Evolutionary conservation across 1,140 invertebrate genomes (phyloP).

Genomic region (Drosophila murphyi): DNA sequence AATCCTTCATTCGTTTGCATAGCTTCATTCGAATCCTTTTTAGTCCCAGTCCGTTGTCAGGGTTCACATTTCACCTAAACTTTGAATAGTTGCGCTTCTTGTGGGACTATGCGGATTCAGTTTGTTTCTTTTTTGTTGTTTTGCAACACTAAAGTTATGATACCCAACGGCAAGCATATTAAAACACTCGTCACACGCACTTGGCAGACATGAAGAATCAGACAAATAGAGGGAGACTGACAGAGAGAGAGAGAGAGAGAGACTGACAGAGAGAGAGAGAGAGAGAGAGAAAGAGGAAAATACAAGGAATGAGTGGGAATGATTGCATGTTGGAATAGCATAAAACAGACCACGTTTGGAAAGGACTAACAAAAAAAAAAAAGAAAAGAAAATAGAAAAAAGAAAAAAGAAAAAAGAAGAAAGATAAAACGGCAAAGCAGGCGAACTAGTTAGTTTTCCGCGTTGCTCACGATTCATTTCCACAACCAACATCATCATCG

Average conservation of each 20-base stretch:
- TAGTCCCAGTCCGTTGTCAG: too few relatives aligned
- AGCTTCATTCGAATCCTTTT: too few relatives aligned
- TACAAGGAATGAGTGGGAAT: too few relatives aligned
- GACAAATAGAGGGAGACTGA: background rate
- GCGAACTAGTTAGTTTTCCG: slow-evolving; percentile 28
- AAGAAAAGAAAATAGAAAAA: background rate
- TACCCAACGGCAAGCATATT: slow-evolving; percentile 27
- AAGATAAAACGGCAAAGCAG: slow-evolving; percentile 1
- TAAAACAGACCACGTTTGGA: slow-evolving; percentile 22
- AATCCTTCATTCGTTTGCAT: too few relatives aligned
- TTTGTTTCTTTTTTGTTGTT: background rate
- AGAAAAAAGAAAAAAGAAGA: background rate
- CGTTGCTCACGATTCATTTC: slow-evolving; percentile 17
- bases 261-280: background rate
- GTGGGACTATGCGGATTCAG: background rate
- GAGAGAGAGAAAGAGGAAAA: background rate
- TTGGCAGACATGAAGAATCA: slow-evolving; percentile 9
- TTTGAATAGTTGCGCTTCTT: background rate
- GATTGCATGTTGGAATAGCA: background rate
- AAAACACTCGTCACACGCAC: slow-evolving; percentile 34
- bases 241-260: background rate
- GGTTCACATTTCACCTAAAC: too few relatives aligned
- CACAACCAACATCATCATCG: slow-evolving; percentile 14
- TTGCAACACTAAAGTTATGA: slow-evolving; percentile 14
- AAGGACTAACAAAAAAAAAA: slow-evolving; percentile 3